Evolutionary conservation across 92 coral and sea anemone genomes (phyloP), one percentile per base, ranked within the genome.

Genomic region (Zoanthus gigantus): DNA sequence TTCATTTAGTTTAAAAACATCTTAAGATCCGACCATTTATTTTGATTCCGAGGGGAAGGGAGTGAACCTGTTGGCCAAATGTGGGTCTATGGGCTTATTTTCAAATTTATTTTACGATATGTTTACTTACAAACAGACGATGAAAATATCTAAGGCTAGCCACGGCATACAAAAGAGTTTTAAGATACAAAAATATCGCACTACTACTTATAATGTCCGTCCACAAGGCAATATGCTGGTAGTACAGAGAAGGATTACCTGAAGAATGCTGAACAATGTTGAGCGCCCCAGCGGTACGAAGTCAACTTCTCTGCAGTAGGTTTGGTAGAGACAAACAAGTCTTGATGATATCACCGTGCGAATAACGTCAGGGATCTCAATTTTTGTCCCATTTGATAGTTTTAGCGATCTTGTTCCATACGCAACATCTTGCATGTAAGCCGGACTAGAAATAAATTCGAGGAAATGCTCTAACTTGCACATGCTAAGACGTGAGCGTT

Each of bases 391-490:
- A 84, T 50, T 53, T 1, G 87, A 66, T 17, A 83, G 78, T 45
- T 83, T 83, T 13, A 83, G 77, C 12, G 79, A 47, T 71, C 60
- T 83, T 48, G 66, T 83, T 30, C 47, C 88, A 48, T 83, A 83
- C 13, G 88, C 88, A 31, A 83, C 88, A 77, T 89, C 85, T 50
- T 74, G 83, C 53, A 90, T 63, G 80, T 83, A 92, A 50, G 63
- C 72, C 28, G 94, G 92, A 60, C 88, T 50, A 56, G 86, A 44
- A 46, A 92, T 84, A 23, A 92, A 84, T 32, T 92, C 90, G 61
- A 92, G 61, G 65, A 92, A 92, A 68, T 89, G 94, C 6, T 92
- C 92, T 7, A 89, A 65, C 76, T 92, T 89, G 56, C 45, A 44
- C 56, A 61, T 66, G 34, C 79, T 83, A 48, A 89, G 71, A 4